Evolutionary conservation across 2,797 vertebrate species (phyloP).

Genomic region (Crenuchus spilurus): DNA sequence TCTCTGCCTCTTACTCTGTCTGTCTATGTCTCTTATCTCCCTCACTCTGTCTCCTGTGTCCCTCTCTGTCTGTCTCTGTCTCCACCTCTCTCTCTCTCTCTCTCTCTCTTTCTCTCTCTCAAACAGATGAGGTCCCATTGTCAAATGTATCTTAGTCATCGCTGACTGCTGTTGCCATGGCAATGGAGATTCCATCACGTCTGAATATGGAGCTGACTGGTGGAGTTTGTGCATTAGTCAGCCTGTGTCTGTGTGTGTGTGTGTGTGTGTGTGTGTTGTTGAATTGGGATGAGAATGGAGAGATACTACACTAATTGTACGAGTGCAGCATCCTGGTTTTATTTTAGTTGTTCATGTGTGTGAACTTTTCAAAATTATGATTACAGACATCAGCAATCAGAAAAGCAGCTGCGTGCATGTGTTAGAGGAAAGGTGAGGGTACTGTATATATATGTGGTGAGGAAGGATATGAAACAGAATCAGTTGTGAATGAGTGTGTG

Average conservation of each 20-base stretch:
- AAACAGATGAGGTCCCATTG: slow-evolving; percentile 49
- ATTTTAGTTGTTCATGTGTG: neutral
- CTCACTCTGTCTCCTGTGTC: neutral
- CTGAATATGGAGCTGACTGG: slow-evolving; percentile 31
- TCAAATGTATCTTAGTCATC: slow-evolving; percentile 50
- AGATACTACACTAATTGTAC: slow-evolving; percentile 15
- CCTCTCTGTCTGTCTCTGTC: neutral
- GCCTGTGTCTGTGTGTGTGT: slow-evolving; percentile 38
- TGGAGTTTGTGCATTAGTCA: slow-evolving; percentile 47
- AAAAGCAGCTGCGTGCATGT: no score
- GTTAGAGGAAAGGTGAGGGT: no score
- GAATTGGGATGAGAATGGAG: neutral
- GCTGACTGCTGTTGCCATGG: slow-evolving; percentile 66
- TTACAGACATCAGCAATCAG: neutral
- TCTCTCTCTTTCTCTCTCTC: neutral
- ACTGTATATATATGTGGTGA: no score
- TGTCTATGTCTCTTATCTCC: no score
- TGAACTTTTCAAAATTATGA: neutral
- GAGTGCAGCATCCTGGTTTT: neutral
- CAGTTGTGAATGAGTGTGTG: neutral
- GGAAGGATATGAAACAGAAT: neutral
- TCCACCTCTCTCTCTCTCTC: slow-evolving; percentile 1
- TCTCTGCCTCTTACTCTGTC: no score
- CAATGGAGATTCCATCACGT: slow-evolving; percentile 58
- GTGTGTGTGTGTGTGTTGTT: slow-evolving; percentile 17